A percentile compares a stretch with the other conserved stretches of the same genome.
Conservation (phyloP, 2,113 vertebrate species). For the Crotalus viridis region DNA sequence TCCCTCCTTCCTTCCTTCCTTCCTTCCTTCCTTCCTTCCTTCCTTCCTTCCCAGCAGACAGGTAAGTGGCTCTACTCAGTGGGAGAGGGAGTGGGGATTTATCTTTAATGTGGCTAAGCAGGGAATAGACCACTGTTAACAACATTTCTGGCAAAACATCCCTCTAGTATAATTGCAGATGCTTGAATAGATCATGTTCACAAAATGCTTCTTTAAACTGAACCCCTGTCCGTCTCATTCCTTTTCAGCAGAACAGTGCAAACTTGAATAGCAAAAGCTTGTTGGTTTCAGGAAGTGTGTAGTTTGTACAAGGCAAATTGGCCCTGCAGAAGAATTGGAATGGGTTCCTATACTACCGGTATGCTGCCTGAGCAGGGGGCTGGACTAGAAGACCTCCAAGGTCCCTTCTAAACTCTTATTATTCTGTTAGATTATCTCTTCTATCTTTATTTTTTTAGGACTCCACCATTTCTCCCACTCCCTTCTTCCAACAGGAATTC, state of each 20-base stretch:
- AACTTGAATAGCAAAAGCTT: slow-evolving; percentile 12
- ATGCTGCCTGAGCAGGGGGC: neutral
- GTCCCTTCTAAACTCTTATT: neutral
- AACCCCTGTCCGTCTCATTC: fast-evolving
- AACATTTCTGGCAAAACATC: neutral
- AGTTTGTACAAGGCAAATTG: slow-evolving; percentile 48
- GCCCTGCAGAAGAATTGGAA: slow-evolving; percentile 7
- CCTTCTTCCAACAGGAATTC: neutral
- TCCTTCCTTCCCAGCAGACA: too few species aligned
- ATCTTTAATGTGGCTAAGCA: neutral
- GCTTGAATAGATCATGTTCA: fast-evolving
- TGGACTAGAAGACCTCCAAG: neutral
- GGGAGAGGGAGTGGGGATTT: neutral
- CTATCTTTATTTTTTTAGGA: neutral
- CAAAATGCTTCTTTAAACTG: neutral
- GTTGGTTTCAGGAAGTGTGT: neutral
- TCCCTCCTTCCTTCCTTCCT: too few species aligned
- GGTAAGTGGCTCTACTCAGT: too few species aligned
- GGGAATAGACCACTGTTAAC: neutral
- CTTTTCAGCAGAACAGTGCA: slow-evolving; percentile 5
- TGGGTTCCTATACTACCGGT: neutral
- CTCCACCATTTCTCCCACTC: slow-evolving; percentile 24
- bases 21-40: too few species aligned
- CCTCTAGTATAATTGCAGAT: neutral
- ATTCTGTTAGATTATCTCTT: neutral